Evolutionary conservation across 2,888 invertebrate species (phyloP), one percentile per base, ranked within the genome.

Genomic region (Drosophila atripex): DNA sequence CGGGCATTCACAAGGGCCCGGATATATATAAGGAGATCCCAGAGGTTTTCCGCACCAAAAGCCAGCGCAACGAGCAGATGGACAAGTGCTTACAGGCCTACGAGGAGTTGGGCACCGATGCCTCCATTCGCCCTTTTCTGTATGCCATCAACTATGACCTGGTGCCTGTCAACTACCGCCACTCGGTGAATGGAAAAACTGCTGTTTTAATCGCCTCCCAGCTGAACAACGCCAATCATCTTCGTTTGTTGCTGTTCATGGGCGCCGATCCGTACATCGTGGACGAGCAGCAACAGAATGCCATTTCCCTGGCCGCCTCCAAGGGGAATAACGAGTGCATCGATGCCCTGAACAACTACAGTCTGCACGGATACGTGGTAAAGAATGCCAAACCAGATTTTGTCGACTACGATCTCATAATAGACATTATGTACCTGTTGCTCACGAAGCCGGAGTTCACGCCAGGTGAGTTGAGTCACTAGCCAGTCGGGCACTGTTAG

Each of bases 41-140:
- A 0, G 66, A 80, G 46, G 9, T 65, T 1, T 73, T 63, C 7
- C 12, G 63, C 11, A 61, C 72, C n/a, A 63, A 59, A 1, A 73
- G 50, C n/a, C 23, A 41, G 2, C 38, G 72, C 43, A 82, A 77
- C 51, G 43, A 55, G 1, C 59, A 82, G 51, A 59, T 78, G 16
- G 83, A 84, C 47, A 74, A 69, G 18, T 84, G 88, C 9, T 52
- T 84, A 5, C 45, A 77, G 46, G 75, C 70, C 4, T 84, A 84
- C 55, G 86, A 75, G 28, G 64, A 78, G 2, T 3, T 74, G 18
- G 86, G 74, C 7, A 75, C 71, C 1, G 77, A 87, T 35, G 53
- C 45, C 1, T 51, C 77, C 0, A 47, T 84, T n/a, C 71, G 73
- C 12, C 69, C 70, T 1, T 70, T 84, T 39, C 38, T 87, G 5